Evolutionary conservation across 2,113 vertebrate genomes (phyloP), one percentile per base, ranked within the genome.

Genomic region (Poecilia latipinna): DNA sequence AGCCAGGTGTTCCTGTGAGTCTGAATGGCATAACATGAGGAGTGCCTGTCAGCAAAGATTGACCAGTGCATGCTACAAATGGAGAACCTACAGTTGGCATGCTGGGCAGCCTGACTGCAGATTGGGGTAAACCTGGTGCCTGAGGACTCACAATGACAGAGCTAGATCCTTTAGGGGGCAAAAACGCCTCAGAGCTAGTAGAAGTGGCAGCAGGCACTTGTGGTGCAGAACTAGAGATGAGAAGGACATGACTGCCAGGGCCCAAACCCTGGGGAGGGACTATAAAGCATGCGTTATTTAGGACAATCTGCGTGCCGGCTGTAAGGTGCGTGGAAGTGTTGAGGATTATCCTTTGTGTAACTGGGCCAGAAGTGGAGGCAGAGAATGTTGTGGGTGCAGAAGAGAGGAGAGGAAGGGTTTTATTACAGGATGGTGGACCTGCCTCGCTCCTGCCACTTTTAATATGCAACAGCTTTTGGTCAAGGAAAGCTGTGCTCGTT

Each of bases 231-330:
- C 86, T 92, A 69, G 97, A 96, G 69, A 98, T 94, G 74, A 99
- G 91, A 57, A 99, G 93, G 86, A 99, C 92, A 33, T 99, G 98
- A 84, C 95, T 98, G 75, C 98, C 98, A 90, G 93, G 94, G 82
- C 93, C 95, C 87, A 99, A 95, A 85, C 97, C 98, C 93, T 97
- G 97, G 26, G 97, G 92, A 70, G 98, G 97, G 86, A 99, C 97
- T 87, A 98, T 93, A 92, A 99, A 97, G 65, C 94, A 82, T 70
- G 95, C 92, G 87, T 96, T 97, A 80, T 97, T 98, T 83, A 99
- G 96, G 83, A 99, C 90, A 70, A 99, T 97, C 75, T 99, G 97
- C 75, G 97, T 98, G 78, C 97, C 98, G 84, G 97, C 96, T 81
- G 96, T 95, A 74, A 99, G 95, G 72, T 96, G 95, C 4, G 95